Evolutionary conservation across 2,113 vertebrate species (phyloP).

Genomic region (Scortum barcoo): DNA sequence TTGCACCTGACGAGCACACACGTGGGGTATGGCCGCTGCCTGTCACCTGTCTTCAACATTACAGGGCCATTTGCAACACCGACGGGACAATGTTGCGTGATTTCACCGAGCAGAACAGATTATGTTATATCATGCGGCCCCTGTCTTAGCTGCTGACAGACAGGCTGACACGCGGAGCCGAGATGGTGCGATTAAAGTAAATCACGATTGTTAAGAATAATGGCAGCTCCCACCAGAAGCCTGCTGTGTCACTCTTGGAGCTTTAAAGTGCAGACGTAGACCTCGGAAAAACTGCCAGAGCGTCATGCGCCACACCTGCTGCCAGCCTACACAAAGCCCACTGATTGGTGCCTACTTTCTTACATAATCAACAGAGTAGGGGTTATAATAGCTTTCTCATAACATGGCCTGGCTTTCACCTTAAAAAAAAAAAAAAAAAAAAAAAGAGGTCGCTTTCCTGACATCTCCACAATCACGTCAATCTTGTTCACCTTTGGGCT

Average conservation of each 20-base stretch:
- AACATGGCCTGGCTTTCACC: conserved; percentile 1
- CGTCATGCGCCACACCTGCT: conserved; percentile 42
- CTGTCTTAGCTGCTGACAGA: conserved; percentile 45
- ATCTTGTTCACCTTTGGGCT: background rate
- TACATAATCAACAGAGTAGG: conserved; percentile 30
- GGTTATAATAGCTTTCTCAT: conserved; percentile 34
- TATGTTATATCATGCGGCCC: conserved; percentile 26
- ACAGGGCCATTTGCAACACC: conserved; percentile 7
- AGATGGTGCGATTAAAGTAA: conserved; percentile 63
- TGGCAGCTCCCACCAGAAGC: conserved; percentile 58
- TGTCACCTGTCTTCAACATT: conserved; percentile 4
- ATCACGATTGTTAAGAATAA: conserved; percentile 68
- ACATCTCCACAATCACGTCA: background rate
- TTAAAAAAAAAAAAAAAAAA: conserved; percentile 35
- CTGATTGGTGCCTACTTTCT: conserved; percentile 61
- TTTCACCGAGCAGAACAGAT: conserved; percentile 49
- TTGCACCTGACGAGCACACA: background rate
- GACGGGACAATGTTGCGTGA: conserved; percentile 36
- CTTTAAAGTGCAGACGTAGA: conserved; percentile 54
- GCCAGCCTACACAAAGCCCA: conserved; percentile 51
- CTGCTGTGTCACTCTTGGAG: conserved; percentile 58
- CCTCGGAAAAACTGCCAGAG: conserved; percentile 32
- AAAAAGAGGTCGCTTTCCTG: background rate
- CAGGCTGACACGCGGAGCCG: conserved; percentile 41
- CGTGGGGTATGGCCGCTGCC: background rate